phyloP scores from a whole-genome alignment of 2,797 vertebrate species.

The Pteronotus mesoamericanus region DNA sequence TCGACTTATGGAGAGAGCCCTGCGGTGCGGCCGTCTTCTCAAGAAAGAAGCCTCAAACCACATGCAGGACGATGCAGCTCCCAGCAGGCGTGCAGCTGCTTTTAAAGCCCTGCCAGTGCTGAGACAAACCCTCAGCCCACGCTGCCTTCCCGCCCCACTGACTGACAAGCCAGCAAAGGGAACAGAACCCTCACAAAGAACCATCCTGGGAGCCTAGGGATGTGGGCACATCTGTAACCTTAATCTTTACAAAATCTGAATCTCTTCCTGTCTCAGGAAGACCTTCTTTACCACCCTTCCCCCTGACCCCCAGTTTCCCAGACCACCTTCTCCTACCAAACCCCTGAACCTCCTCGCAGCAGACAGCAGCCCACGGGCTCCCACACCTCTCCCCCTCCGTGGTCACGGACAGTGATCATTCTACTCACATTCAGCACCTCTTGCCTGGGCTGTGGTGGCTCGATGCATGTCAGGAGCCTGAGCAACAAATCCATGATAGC shows the following conservation, averaged over 20 bases:
- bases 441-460: conserved; percentile 96
- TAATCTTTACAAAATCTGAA: neutral
- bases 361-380: neutral
- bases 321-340: neutral
- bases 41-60: neutral
- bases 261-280: neutral
- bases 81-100: neutral
- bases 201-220: neutral
- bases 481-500: conserved; percentile 99
- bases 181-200: neutral
- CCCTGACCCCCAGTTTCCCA: neutral
- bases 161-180: neutral
- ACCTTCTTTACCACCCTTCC: no score
- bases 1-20: neutral
- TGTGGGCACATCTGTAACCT: neutral
- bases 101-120: neutral
- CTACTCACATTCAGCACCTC: conserved; percentile 95
- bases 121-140: neutral
- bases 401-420: accelerated
- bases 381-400: accelerated
- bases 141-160: no score
- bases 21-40: neutral
- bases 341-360: neutral
- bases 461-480: conserved; percentile 96
- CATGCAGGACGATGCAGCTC: accelerated